Percentiles rank a stretch among this genome's conserved stretches.
phyloP scores from a whole-genome alignment of 2,797 vertebrate genomes.

The Xenopus petersii region DNA sequence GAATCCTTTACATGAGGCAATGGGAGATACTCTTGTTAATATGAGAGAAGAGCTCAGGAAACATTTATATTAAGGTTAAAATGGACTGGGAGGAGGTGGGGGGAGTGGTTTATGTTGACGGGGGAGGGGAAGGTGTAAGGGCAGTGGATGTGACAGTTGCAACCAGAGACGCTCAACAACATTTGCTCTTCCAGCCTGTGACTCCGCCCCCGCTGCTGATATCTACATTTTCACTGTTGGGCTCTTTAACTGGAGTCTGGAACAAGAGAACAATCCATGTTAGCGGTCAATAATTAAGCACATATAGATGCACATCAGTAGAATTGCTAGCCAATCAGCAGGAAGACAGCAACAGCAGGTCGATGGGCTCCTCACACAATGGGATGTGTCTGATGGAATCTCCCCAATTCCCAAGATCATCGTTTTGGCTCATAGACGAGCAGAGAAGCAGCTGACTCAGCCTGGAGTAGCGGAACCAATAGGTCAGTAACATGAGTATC shows the following conservation, averaged over 20 bases:
- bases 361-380: too few relatives aligned
- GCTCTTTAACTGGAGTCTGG: conserved; percentile 98
- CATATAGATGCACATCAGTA: too few relatives aligned
- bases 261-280: neutral
- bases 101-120: conserved; percentile 73
- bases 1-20: conserved; percentile 69
- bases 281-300: too few relatives aligned
- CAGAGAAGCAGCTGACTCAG: too few relatives aligned
- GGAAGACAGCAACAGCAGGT: too few relatives aligned
- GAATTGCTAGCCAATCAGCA: too few relatives aligned
- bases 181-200: conserved; percentile 98
- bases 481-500: too few relatives aligned
- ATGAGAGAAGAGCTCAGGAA: conserved; percentile 51
- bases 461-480: too few relatives aligned
- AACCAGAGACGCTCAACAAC: conserved; percentile 81
- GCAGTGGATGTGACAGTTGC: conserved; percentile 62
- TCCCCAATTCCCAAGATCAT: too few relatives aligned
- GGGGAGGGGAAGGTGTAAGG: conserved; percentile 54
- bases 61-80: conserved; percentile 67
- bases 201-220: conserved; percentile 93
- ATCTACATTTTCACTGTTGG: conserved; percentile 98
- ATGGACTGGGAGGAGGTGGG: conserved; percentile 59
- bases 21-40: conserved; percentile 56
- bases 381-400: too few relatives aligned
- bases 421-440: too few relatives aligned